Conservation (phyloP, 2,113 vertebrate species). For the Trematomus loennbergii region DNA sequence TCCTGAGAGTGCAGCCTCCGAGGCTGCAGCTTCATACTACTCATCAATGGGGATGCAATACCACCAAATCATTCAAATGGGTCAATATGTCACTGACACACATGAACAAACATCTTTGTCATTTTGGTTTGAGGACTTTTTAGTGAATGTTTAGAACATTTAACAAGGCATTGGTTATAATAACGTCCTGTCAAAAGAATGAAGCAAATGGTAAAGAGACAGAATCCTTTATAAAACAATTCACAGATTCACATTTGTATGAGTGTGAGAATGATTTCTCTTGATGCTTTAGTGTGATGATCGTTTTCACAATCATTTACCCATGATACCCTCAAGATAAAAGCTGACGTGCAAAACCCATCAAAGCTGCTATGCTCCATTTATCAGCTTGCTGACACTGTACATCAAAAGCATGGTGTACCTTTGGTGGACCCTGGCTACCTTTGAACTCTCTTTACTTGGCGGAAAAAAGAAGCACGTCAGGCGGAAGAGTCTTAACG, state of each 20-base stretch:
- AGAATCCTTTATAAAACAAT: neutral
- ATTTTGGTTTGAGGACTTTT: neutral
- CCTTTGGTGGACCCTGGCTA: constrained; percentile 65
- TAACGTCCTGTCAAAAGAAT: neutral
- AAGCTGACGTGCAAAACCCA: constrained; percentile 58
- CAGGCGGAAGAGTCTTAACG: constrained; percentile 78
- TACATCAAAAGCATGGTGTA: constrained; percentile 67
- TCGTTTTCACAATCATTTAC: constrained; percentile 37
- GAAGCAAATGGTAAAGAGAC: neutral
- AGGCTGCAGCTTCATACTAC: neutral
- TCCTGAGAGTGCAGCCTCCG: no score
- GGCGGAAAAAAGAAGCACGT: constrained; percentile 72
- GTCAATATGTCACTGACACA: neutral
- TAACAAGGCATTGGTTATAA: neutral
- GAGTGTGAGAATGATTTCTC: neutral
- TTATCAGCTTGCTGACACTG: constrained; percentile 60
- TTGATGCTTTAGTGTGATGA: neutral
- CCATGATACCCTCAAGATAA: constrained; percentile 65
- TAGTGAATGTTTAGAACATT: no score
- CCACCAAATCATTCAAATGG: neutral
- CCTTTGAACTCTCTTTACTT: constrained; percentile 78
- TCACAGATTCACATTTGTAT: neutral
- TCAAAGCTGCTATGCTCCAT: constrained; percentile 39
- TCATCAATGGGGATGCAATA: neutral
- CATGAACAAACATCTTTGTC: neutral